A percentile compares a stretch with the other conserved stretches of the same genome.
Conservation (phyloP, 2,797 vertebrate species). For the Hippopotamyrus pictus region DNA sequence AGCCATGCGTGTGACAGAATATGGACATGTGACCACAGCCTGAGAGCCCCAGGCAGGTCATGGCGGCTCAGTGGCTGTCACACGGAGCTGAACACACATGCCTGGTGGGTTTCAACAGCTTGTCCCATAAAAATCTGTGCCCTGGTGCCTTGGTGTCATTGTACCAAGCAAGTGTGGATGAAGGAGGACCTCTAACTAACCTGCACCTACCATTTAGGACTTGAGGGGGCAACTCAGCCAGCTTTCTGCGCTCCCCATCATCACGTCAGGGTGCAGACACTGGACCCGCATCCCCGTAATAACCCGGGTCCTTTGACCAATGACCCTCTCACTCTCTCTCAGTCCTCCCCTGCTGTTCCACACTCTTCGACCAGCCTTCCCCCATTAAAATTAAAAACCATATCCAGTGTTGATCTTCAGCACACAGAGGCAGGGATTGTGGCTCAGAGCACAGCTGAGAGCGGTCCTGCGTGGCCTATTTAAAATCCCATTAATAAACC, state of each 20-base stretch:
- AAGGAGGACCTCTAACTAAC: neutral
- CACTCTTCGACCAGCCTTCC: neutral
- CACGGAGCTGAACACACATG: neutral
- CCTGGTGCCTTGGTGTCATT: neutral
- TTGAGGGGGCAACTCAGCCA: neutral
- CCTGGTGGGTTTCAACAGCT: neutral
- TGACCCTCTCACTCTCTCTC: neutral
- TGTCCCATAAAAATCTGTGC: neutral
- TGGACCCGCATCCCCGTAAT: neutral
- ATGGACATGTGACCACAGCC: neutral
- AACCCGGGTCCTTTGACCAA: neutral
- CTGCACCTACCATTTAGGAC: neutral
- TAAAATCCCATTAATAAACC: neutral
- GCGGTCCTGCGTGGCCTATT: neutral
- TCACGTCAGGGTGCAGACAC: neutral
- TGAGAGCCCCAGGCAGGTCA: neutral
- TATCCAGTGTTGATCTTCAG: neutral
- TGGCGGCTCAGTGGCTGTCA: neutral
- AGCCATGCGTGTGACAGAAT: neutral
- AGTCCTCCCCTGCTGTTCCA: neutral
- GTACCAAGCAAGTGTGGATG: neutral
- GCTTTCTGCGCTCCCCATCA: neutral
- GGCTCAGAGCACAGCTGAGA: neutral
- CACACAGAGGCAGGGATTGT: neutral
- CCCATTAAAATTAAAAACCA: neutral